Conservation (phyloP, 2,797 vertebrate genomes). For the Rhadinocentrus ornatus region DNA sequence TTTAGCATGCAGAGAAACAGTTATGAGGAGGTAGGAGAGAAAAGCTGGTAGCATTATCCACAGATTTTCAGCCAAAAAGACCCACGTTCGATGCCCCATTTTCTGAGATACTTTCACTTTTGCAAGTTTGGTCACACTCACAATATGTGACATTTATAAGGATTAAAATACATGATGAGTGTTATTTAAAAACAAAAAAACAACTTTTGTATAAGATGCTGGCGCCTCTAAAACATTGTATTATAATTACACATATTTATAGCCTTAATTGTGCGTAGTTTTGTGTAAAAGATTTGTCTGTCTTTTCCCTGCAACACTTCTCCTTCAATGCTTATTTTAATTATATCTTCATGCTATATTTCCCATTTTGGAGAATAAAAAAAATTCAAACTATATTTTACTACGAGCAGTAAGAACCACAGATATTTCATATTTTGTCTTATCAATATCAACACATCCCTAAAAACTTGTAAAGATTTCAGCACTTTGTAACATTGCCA, state of each 20-base stretch:
- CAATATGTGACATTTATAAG: too few relatives aligned
- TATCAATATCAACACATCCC: not conserved
- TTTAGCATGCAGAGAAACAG: not conserved
- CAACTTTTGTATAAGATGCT: too few relatives aligned
- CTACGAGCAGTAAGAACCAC: slow-evolving; percentile 30
- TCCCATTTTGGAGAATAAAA: slow-evolving; percentile 25
- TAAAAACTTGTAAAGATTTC: not conserved
- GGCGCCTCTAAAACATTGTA: too few relatives aligned
- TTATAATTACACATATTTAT: too few relatives aligned
- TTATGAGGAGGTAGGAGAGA: not conserved
- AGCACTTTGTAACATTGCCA: not conserved
- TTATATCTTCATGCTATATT: slow-evolving; percentile 11
- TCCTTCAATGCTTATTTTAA: slow-evolving; percentile 31
- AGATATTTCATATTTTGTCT: not conserved
- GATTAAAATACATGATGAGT: too few relatives aligned
- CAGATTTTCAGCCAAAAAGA: not conserved
- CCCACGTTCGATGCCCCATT: not conserved
- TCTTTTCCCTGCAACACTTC: not conserved
- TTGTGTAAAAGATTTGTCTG: not conserved
- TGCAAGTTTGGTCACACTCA: too few relatives aligned
- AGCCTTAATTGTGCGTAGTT: too few relatives aligned
- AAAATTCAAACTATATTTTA: not conserved
- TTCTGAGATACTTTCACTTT: too few relatives aligned
- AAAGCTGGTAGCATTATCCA: not conserved
- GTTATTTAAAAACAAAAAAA: too few relatives aligned